Percentiles rank a stretch among this genome's conserved stretches.
Evolutionary conservation across 2,797 vertebrate species (phyloP).

Genomic region (Scolopax bukidnonensis): DNA sequence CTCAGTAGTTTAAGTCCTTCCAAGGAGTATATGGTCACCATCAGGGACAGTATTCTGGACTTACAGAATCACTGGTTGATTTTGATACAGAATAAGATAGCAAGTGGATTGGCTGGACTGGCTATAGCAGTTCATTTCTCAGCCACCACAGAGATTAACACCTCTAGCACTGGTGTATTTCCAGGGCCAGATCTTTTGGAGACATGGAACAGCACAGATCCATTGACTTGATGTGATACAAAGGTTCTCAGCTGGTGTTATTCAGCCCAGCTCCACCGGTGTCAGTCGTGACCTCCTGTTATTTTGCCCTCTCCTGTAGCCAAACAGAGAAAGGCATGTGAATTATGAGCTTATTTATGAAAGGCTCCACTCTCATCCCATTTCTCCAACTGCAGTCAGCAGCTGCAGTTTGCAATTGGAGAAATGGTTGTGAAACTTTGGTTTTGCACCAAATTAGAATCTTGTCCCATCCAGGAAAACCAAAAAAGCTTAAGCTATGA

Average conservation of each 20-base stretch:
- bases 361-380: not conserved
- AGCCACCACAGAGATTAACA: not conserved
- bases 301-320: not conserved
- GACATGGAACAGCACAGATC: not conserved
- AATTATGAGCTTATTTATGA: not conserved
- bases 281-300: not conserved
- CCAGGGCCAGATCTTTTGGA: not conserved
- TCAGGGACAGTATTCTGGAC: not conserved
- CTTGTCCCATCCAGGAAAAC: not conserved
- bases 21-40: not conserved
- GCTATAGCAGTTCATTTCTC: not conserved
- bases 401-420: not conserved
- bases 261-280: not conserved
- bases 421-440: not conserved
- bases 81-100: not conserved
- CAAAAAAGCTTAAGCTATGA: not conserved
- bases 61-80: not conserved
- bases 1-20: slow-evolving; percentile 13
- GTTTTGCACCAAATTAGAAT: not conserved
- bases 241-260: not conserved
- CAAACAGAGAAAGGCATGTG: not conserved
- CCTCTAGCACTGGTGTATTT: not conserved
- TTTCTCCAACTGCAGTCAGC: not conserved
- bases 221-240: not conserved
- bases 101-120: not conserved